Evolutionary conservation across 2,888 invertebrate genomes (phyloP).

Genomic region (Chloromyia formosa): DNA sequence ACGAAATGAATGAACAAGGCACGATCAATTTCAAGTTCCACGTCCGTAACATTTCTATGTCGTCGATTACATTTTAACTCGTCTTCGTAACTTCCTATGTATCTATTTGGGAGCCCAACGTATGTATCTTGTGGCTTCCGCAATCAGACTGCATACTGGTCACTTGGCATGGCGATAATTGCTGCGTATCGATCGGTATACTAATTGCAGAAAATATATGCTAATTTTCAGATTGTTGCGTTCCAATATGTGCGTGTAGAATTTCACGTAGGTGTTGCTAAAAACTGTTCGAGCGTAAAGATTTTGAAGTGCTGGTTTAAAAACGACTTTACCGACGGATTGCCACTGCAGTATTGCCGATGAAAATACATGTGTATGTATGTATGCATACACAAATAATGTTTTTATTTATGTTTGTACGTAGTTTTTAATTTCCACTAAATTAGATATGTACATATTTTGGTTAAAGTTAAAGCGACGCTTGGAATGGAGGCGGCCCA

Average conservation of each 20-base stretch:
- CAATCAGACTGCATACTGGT: background rate
- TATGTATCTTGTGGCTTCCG: background rate
- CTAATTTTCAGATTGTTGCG: slow-evolving; percentile 36
- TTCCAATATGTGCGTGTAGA: slow-evolving; percentile 25
- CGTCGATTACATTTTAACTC: slow-evolving; percentile 18
- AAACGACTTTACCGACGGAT: too few relatives aligned
- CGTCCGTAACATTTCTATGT: slow-evolving; percentile 2
- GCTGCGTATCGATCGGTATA: slow-evolving; percentile 35
- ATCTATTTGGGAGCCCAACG: background rate
- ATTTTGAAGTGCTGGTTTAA: too few relatives aligned
- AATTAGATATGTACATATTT: too few relatives aligned
- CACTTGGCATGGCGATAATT: slow-evolving; percentile 28
- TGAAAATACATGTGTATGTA: too few relatives aligned
- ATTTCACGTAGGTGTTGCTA: slow-evolving; percentile 10
- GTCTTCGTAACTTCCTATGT: slow-evolving; percentile 9
- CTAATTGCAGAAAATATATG: slow-evolving; percentile 30
- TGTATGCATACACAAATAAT: too few relatives aligned
- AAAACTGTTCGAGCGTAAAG: too few relatives aligned
- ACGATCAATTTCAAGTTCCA: slow-evolving; percentile 24
- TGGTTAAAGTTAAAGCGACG: too few relatives aligned
- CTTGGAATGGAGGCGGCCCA: too few relatives aligned
- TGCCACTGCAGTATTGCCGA: too few relatives aligned
- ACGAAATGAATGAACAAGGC: slow-evolving; percentile 34
- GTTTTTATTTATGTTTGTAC: too few relatives aligned
- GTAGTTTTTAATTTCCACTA: too few relatives aligned